A percentile compares a stretch with the other conserved stretches of the same genome.
phyloP scores from a whole-genome alignment of 2,797 vertebrate species.

The Periparus ater region DNA sequence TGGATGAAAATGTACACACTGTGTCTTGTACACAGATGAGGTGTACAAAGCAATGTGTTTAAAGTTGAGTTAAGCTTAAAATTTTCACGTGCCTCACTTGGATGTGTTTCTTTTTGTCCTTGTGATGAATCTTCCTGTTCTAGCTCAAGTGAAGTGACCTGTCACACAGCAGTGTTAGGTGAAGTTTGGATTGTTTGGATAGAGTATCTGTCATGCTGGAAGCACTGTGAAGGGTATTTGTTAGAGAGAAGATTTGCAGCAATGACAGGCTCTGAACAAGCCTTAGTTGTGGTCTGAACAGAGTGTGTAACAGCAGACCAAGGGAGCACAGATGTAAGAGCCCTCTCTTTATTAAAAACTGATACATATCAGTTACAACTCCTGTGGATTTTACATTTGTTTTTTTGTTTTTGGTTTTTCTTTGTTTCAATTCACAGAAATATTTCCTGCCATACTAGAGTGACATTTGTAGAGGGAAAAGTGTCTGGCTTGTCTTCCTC shows the following conservation, averaged over 20 bases:
- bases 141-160: neutral
- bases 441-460: neutral
- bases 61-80: neutral
- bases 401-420: neutral
- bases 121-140: neutral
- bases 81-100: neutral
- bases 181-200: neutral
- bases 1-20: neutral
- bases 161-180: neutral
- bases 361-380: neutral
- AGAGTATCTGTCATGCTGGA: neutral
- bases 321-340: neutral
- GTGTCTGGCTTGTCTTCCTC: neutral
- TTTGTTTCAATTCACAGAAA: neutral
- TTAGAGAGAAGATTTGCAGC: neutral
- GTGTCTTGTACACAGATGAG: neutral
- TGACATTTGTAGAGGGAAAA: neutral
- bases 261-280: neutral
- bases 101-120: neutral
- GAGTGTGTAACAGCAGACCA: neutral
- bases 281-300: neutral
- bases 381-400: neutral
- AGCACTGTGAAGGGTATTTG: neutral
- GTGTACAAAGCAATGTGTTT: neutral
- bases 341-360: neutral